Base-by-base conservation (phyloP, 2,888 invertebrate genomes). In the Brachyptera risi region DNA sequence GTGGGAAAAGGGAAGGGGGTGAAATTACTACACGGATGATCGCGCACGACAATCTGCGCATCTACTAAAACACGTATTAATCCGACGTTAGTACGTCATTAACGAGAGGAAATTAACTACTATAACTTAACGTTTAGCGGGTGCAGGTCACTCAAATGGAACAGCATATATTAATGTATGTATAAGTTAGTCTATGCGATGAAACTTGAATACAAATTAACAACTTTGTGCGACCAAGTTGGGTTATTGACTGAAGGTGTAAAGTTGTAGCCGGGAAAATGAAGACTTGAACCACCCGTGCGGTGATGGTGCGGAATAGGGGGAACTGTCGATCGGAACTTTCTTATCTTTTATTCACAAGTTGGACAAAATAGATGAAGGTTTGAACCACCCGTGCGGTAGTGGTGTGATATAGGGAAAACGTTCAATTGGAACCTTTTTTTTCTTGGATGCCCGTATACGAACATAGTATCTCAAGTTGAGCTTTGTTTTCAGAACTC, bases 161-260 rank as follows among this genome's bases (percentile, higher is more conserved):
- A 54, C 37, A 4, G 54, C 15, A 35, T 21, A 51, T 51, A 51
- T 15, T 1, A 42, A 15, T 5, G 42, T 15, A 38, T 38, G 21
- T 42, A 19, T 21, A 17, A 42, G n/a, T 21, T 19, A 42, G 21
- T 5, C 13, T 7, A 2, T 42, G 42, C 13, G 7, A 42, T 21
- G 24, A 54, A 37, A 37, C 35, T n/a, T 54, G 54, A 54, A 54
- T 54, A 54, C 54, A 54, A 54, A 54, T 54, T 37, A 54, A 35
- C 54, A 35, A 35, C 54, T 54, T 23, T 15, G 35, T 17, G n/a
- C n/a, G n/a, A n/a, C n/a, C n/a, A n/a, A n/a, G n/a, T n/a, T n/a
- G 13, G 24, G 47, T 47, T 47, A 47, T 47, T 47, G 24, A 47
- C 47, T 47, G n/a, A 11, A 31, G 11, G 31, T 31, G 31, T 31